These are phyloP conservation scores for Bryconaethiops microstoma DNA, from an alignment of 2,797 vertebrate genomes.

Conservation along the genomic window DNA sequence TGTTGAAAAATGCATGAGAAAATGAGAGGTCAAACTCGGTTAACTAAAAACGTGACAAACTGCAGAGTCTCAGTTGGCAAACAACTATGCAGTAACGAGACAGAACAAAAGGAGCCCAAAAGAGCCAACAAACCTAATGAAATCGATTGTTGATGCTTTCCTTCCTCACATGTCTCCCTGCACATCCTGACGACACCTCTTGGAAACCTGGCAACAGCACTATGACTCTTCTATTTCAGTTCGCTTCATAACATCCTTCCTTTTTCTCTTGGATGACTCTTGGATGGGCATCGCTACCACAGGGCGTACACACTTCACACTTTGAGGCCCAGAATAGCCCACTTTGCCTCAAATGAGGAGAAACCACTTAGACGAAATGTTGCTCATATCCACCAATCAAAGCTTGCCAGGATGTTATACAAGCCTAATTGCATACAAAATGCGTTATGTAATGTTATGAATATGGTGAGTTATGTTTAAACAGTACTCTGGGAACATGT, in stretches of 20 bases:
- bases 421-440: not conserved
- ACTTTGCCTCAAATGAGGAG: not conserved
- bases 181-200: slow-evolving; percentile 56
- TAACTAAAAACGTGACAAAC: slow-evolving; percentile 12
- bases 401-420: not conserved
- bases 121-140: slow-evolving; percentile 56
- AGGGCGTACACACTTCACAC: slow-evolving; percentile 15
- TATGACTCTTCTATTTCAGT: slow-evolving; percentile 60
- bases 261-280: not conserved
- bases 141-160: slow-evolving; percentile 51
- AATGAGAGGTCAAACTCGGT: not conserved
- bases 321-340: not conserved
- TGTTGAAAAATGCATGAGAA: not conserved
- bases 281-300: not conserved
- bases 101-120: slow-evolving; percentile 60
- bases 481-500: not conserved
- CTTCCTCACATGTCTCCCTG: slow-evolving; percentile 57
- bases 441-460: not conserved
- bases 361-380: not conserved
- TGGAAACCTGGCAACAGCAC: slow-evolving; percentile 56
- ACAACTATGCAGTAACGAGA: slow-evolving; percentile 27
- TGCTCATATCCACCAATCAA: not conserved
- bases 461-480: not conserved
- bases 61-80: slow-evolving; percentile 9
- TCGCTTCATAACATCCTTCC: slow-evolving; percentile 15